phyloP scores from a whole-genome alignment of 1,140 invertebrate genomes.

The Dolichoris vasculosae region DNA sequence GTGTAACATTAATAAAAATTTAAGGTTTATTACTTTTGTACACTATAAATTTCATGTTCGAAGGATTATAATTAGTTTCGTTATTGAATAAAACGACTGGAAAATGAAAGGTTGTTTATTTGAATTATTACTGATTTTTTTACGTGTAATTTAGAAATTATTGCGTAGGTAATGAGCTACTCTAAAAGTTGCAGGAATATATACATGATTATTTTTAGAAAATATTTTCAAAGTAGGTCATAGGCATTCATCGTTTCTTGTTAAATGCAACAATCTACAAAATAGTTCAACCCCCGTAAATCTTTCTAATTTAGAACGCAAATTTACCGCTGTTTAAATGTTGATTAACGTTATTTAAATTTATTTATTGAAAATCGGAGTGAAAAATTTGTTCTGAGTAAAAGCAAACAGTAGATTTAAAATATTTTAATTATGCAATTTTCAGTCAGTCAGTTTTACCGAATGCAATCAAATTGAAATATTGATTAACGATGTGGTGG shows the following conservation, averaged over 20 bases:
- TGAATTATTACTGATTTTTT: too few relatives aligned
- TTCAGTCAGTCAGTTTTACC: conserved; percentile 11
- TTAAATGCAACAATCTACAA: conserved; percentile 17
- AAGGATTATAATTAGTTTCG: too few relatives aligned
- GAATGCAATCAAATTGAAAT: conserved; percentile 56
- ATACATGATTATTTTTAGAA: conserved; percentile 16
- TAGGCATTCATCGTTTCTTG: conserved; percentile 17
- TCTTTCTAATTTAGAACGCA: conserved; percentile 30
- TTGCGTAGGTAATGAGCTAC: not conserved
- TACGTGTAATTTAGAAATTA: not conserved
- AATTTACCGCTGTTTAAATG: not conserved
- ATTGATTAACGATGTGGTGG: conserved; percentile 61
- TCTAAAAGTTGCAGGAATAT: not conserved
- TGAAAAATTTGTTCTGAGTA: not conserved
- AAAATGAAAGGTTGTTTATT: too few relatives aligned
- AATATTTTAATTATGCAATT: conserved; percentile 34
- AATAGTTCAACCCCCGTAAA: conserved; percentile 24
- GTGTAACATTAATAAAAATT: too few relatives aligned
- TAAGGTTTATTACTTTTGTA: not conserved
- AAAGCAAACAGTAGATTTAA: conserved; percentile 9
- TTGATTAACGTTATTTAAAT: conserved; percentile 45
- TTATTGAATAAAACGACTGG: too few relatives aligned
- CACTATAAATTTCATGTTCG: too few relatives aligned
- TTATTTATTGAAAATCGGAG: conserved; percentile 15
- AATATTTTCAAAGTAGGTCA: conserved; percentile 26